A percentile compares a stretch with the other conserved stretches of the same genome.
These are phyloP conservation scores for Timandra comae DNA, from an alignment of 2,888 invertebrate species.

Conservation along the genomic window DNA sequence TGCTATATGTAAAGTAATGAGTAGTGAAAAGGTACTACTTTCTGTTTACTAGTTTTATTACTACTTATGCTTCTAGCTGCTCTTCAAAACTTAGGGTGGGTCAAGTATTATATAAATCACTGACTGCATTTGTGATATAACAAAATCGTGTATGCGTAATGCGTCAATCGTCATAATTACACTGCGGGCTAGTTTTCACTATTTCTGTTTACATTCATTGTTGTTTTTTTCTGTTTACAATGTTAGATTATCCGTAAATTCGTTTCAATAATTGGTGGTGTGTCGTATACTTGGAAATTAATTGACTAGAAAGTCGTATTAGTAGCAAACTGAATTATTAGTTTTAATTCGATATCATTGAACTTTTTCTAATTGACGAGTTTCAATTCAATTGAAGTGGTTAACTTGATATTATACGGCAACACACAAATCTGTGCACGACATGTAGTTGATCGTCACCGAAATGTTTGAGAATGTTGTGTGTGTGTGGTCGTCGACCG, in stretches of 20 bases:
- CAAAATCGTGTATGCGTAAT: neutral
- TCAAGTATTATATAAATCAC: constrained; percentile 51
- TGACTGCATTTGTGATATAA: constrained; percentile 36
- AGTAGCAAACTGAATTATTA: constrained; percentile 19
- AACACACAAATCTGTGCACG: constrained; percentile 5
- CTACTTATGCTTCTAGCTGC: constrained; percentile 38
- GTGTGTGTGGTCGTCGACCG: neutral
- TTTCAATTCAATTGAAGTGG: constrained; percentile 8
- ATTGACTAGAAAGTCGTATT: constrained; percentile 32
- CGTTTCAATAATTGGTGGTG: constrained; percentile 7
- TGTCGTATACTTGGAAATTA: constrained; percentile 17
- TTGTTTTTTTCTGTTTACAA: neutral
- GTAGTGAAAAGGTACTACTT: constrained; percentile 16
- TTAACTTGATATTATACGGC: constrained; percentile 7
- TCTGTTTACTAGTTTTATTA: constrained; percentile 22
- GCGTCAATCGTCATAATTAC: too few species aligned
- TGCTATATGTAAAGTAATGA: constrained; percentile 23
- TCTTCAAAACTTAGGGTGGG: constrained; percentile 54
- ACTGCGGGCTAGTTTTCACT: too few species aligned
- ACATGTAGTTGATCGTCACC: constrained; percentile 2
- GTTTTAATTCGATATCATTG: constrained; percentile 16
- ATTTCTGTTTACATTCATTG: too few species aligned
- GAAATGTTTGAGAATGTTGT: neutral
- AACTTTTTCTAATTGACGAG: constrained; percentile 7
- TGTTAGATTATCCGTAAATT: too few species aligned